Evolutionary conservation across 2,888 invertebrate genomes (phyloP).

Genomic region (Caenorhabditis zanzibari): DNA sequence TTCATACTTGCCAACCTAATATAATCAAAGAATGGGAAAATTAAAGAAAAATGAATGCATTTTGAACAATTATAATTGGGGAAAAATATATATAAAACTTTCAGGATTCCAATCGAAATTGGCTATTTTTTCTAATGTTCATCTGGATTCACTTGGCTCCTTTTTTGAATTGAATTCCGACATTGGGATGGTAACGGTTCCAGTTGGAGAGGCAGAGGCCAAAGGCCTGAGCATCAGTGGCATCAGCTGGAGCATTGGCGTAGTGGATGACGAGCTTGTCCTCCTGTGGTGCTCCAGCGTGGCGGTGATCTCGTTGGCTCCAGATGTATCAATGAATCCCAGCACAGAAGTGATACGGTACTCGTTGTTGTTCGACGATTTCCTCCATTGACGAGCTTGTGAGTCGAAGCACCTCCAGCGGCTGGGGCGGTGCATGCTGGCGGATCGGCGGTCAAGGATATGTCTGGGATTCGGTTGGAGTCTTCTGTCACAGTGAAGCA

Average conservation of each 20-base stretch:
- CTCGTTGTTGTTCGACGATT: too few relatives aligned
- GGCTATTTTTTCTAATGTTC: too few relatives aligned
- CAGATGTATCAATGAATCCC: constrained; percentile 70
- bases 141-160: too few relatives aligned
- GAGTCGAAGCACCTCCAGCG: background rate
- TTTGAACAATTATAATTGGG: too few relatives aligned
- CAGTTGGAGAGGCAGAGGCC: constrained; percentile 46
- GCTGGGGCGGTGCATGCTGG: constrained; percentile 4
- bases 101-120: too few relatives aligned
- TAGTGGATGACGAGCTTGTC: constrained; percentile 68
- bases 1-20: too few relatives aligned
- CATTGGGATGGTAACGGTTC: constrained; percentile 59
- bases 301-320: constrained; percentile 51
- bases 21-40: too few relatives aligned
- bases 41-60: too few relatives aligned
- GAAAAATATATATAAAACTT: too few relatives aligned
- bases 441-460: background rate
- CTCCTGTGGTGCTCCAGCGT: constrained; percentile 66
- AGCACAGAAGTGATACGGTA: constrained; percentile 74
- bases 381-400: background rate
- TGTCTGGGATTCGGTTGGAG: background rate
- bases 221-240: constrained; percentile 66
- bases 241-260: constrained; percentile 65
- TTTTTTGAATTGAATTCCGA: too few relatives aligned
- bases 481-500: too few relatives aligned